These are phyloP conservation scores for Megamerina dolium DNA, from an alignment of 2,888 invertebrate species.

Conservation along the genomic window DNA sequence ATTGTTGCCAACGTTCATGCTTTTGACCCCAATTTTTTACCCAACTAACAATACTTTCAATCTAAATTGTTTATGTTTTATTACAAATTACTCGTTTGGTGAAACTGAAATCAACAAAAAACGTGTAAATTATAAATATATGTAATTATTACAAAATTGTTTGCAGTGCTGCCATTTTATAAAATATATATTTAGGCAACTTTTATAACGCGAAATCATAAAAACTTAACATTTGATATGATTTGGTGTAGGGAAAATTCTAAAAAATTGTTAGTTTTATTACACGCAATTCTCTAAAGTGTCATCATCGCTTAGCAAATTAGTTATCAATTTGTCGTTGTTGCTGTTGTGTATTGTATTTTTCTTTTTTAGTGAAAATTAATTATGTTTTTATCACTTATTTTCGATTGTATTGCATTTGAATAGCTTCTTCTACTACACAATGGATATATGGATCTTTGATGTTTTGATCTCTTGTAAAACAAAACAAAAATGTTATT, in stretches of 20 bases:
- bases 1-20: too few relatives aligned
- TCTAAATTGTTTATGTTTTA: too few relatives aligned
- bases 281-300: conserved; percentile 35
- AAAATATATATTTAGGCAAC: conserved; percentile 22
- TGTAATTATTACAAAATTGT: conserved; percentile 19
- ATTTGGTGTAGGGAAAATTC: conserved; percentile 9
- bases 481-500: background rate
- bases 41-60: too few relatives aligned
- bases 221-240: conserved; percentile 1
- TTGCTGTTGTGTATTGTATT: conserved; percentile 5
- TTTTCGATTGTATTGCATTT: too few relatives aligned
- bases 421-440: too few relatives aligned
- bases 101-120: background rate
- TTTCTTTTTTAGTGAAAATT: background rate
- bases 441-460: too few relatives aligned
- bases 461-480: too few relatives aligned
- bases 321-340: background rate
- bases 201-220: conserved; percentile 13
- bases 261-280: conserved; percentile 32
- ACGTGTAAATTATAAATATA: too few relatives aligned
- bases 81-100: conserved; percentile 1
- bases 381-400: too few relatives aligned
- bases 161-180: conserved; percentile 26
- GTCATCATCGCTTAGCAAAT: conserved; percentile 41
- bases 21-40: too few relatives aligned